Percentiles rank a stretch among this genome's conserved stretches.
Evolutionary conservation across 1,140 invertebrate species (phyloP).

Genomic region (Macrosteles quadrilineatus): DNA sequence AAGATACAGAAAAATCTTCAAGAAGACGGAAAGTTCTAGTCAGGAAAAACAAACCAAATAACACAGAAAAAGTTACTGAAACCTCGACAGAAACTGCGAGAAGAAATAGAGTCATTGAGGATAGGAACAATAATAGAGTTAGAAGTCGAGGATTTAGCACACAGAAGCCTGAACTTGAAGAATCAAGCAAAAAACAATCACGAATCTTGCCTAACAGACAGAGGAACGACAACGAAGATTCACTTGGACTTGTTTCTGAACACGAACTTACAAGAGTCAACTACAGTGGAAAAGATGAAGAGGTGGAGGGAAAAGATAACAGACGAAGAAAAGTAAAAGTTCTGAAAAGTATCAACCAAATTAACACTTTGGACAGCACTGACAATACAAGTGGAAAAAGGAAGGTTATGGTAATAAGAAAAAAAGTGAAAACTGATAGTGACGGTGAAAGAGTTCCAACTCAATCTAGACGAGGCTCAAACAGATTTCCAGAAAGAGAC

Average conservation of each 20-base stretch:
- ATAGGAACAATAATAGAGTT: not conserved
- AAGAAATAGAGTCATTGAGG: not conserved
- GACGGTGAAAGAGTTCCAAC: slow-evolving; percentile 11
- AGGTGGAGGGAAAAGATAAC: not conserved
- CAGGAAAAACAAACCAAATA: slow-evolving; percentile 22
- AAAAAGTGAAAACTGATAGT: not conserved
- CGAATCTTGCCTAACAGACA: not conserved
- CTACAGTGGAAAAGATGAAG: slow-evolving; percentile 4
- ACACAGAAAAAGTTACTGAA: not conserved
- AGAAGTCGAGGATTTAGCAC: not conserved
- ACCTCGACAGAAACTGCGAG: not conserved
- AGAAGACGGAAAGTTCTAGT: slow-evolving; percentile 17
- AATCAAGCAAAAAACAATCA: not conserved
- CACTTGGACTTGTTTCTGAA: not conserved
- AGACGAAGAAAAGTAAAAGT: slow-evolving; percentile 21
- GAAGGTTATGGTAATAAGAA: slow-evolving; percentile 6
- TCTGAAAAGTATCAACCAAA: slow-evolving; percentile 17
- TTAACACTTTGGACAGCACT: not conserved
- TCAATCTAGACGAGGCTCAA: slow-evolving; percentile 6
- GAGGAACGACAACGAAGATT: not conserved
- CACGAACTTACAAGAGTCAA: slow-evolving; percentile 10
- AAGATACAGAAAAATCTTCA: slow-evolving; percentile 5
- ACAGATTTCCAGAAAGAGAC: slow-evolving; percentile 8
- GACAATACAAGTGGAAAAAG: not conserved
- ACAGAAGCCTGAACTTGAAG: not conserved